Evolutionary conservation across 1,140 invertebrate genomes (phyloP), one percentile per base, ranked within the genome.

Genomic region (Bombus breviceps): DNA sequence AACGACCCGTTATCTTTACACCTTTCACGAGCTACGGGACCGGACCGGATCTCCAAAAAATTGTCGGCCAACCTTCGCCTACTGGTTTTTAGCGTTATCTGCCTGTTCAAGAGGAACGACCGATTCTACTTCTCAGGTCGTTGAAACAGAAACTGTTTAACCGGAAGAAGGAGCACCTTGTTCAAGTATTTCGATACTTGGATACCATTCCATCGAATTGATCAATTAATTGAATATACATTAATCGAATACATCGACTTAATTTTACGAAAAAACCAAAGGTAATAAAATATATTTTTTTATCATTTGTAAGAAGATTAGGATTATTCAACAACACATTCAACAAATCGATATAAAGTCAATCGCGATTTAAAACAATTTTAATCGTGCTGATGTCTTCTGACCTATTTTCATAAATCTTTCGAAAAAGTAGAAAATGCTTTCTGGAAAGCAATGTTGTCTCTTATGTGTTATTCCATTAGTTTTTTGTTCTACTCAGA

Each of bases 1-100:
- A 88, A 81, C 87, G 81, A 81, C 53, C 83, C 72, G 90, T 93
- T 93, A 92, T 93, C 93, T 93, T 90, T 84, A 79, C 90, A 88
- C 91, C 92, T 90, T 92, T 92, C 89, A 81, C 59, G 3, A n/a
- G 78, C 57, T 71, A 39, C 71, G 69, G 41, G 59, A 62, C 28
- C 28, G 28, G 32, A 59, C 37, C 59, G 81, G 81, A 78, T 88
- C 75, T 77, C 79, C 74, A 85, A 94, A 93, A 93, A 93, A 93
- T 93, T 94, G 64, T 84, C 92, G 92, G 81, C 90, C 89, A 91
- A 90, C 90, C 92, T 10, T 87, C 87, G 91, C 3, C 37, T 25
- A 8, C 1, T 13, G 18, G 41, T 90, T 91, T 91, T 85, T 89
- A 85, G 75, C 72, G 41, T 91, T 91, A 91, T 88, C 90, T 87